Conservation (phyloP, 2,113 vertebrate genomes). For the Dipodomys stephensi region DNA sequence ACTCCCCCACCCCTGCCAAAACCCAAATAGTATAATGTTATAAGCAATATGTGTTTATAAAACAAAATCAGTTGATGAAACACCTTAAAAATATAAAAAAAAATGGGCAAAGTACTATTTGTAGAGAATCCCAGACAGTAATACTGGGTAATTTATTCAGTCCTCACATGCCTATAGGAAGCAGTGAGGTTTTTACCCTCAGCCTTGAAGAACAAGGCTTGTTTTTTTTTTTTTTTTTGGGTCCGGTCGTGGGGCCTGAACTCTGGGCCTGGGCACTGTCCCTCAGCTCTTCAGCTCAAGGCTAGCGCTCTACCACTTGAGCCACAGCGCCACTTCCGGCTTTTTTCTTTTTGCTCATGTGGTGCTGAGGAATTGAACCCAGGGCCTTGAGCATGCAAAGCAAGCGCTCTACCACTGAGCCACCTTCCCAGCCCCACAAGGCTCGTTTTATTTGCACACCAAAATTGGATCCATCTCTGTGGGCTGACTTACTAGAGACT, state of each 20-base stretch:
- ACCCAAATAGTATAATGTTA: not conserved
- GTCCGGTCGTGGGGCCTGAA: too few species aligned
- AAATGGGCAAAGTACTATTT: not conserved
- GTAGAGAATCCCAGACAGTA: not conserved
- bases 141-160: not conserved
- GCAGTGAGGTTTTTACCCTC: not conserved
- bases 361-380: too few species aligned
- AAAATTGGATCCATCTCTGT: not conserved
- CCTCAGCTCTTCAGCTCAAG: too few species aligned
- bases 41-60: slow-evolving; percentile 34
- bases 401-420: too few species aligned
- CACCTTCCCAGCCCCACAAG: too few species aligned
- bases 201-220: not conserved
- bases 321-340: too few species aligned
- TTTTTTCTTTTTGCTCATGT: too few species aligned
- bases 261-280: too few species aligned
- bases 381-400: too few species aligned
- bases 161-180: not conserved
- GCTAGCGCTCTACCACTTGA: too few species aligned
- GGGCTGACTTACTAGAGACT: not conserved
- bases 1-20: too few species aligned
- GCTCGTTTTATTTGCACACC: not conserved
- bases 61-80: slow-evolving; percentile 20
- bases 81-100: slow-evolving; percentile 20
- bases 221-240: too few species aligned